These are phyloP conservation scores for Tenthredo distinguenda DNA, from an alignment of 2,888 invertebrate species.

Conservation along the genomic window DNA sequence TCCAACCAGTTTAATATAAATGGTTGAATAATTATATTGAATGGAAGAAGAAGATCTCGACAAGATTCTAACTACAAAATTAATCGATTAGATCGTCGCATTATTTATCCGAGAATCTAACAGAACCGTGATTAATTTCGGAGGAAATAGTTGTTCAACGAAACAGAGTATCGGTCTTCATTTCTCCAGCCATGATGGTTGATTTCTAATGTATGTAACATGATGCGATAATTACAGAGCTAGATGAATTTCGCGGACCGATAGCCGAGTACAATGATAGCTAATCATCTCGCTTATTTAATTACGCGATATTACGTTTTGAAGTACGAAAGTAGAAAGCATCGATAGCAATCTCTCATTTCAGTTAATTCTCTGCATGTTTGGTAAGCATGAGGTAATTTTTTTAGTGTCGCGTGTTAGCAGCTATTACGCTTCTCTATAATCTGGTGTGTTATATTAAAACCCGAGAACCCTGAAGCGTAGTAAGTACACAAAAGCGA, in stretches of 20 bases:
- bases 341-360: conserved; percentile 29
- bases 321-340: neutral
- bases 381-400: conserved; percentile 5
- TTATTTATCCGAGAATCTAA: too few relatives aligned
- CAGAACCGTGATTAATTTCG: neutral
- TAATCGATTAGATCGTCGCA: neutral
- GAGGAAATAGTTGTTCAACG: neutral
- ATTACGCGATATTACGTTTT: conserved; percentile 14
- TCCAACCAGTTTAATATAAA: neutral
- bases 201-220: neutral
- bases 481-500: conserved; percentile 31
- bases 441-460: conserved; percentile 14
- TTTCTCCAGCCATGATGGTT: neutral
- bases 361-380: conserved; percentile 16
- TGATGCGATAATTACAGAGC: conserved; percentile 2
- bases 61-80: neutral
- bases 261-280: neutral
- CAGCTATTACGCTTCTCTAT: conserved; percentile 10
- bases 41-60: neutral
- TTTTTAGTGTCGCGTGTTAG: conserved; percentile 36
- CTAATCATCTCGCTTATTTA: neutral
- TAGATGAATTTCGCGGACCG: neutral
- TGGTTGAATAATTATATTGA: neutral
- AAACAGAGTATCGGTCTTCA: neutral
- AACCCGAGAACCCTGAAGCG: neutral